phyloP scores from a whole-genome alignment of 2,797 vertebrate species.

The Melanotaenia nigrans region DNA sequence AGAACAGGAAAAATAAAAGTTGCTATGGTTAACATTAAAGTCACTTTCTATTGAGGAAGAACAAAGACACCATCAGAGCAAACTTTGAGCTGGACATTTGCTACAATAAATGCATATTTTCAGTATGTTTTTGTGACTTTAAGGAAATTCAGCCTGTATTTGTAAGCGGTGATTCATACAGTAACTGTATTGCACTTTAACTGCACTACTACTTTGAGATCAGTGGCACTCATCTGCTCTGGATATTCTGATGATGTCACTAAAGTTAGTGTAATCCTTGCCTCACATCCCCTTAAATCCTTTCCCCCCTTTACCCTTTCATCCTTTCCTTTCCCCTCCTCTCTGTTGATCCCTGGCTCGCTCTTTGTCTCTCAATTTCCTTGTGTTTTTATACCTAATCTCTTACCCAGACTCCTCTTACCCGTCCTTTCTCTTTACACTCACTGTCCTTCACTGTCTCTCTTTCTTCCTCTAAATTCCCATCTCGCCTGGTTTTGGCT shows the following conservation, averaged over 20 bases:
- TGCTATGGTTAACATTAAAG: not conserved
- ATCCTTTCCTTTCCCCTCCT: conserved; percentile 48
- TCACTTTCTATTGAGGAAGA: not conserved
- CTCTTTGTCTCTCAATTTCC: conserved; percentile 67
- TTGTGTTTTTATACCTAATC: conserved; percentile 67
- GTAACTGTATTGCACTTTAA: not conserved
- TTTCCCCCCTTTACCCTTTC: conserved; percentile 51
- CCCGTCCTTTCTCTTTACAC: conserved; percentile 34
- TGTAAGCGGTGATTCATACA: conserved; percentile 16
- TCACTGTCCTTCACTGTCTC: conserved; percentile 50
- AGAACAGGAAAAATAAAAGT: not conserved
- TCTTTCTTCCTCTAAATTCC: conserved; percentile 50
- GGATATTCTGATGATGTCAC: conserved; percentile 81
- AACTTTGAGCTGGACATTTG: not conserved
- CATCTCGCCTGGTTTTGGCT: conserved; percentile 35
- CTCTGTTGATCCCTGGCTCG: conserved; percentile 54
- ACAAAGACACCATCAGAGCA: not conserved
- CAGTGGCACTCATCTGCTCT: conserved; percentile 40
- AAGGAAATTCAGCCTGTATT: conserved; percentile 1
- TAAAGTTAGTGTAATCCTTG: conserved; percentile 73
- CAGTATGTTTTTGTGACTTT: conserved; percentile 6
- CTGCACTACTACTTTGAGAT: conserved; percentile 11
- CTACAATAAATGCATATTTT: not conserved
- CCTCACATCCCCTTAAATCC: conserved; percentile 58
- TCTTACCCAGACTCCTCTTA: conserved; percentile 58